Evolutionary conservation across 2,113 vertebrate genomes (phyloP).

Genomic region (Cyphomyrus discorhynchus): DNA sequence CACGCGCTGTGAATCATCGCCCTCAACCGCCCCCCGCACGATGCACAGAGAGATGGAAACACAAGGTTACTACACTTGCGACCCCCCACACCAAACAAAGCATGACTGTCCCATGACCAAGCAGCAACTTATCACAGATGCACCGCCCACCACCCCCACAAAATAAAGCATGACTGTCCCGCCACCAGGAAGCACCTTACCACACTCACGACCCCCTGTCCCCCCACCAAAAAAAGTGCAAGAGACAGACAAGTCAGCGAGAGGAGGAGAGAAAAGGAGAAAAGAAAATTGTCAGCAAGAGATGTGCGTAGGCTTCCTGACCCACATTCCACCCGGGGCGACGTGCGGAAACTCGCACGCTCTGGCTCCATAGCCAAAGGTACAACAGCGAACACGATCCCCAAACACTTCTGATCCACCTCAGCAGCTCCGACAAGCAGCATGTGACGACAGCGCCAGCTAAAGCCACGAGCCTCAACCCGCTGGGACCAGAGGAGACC

Average conservation of each 20-base stretch:
- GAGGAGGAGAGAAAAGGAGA: background rate
- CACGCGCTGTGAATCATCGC: slow-evolving; percentile 14
- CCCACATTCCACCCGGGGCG: background rate
- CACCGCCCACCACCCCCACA: background rate
- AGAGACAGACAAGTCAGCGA: background rate
- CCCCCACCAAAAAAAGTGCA: too few species aligned
- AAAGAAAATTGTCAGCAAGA: background rate
- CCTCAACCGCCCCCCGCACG: background rate
- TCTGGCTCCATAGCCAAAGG: background rate
- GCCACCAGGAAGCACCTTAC: too few species aligned
- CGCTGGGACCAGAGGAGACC: background rate
- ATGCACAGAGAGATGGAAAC: background rate
- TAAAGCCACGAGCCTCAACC: background rate
- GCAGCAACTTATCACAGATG: background rate
- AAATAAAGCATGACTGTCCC: background rate
- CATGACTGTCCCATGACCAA: background rate
- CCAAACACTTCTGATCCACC: background rate
- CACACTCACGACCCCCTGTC: too few species aligned
- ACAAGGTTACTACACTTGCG: background rate
- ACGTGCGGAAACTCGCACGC: background rate
- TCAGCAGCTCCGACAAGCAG: background rate
- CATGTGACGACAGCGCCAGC: background rate
- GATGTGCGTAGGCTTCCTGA: background rate
- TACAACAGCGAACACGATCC: background rate
- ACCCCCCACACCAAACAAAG: background rate